phyloP scores from a whole-genome alignment of 2,888 invertebrate species.

The Cotesia congregata region DNA sequence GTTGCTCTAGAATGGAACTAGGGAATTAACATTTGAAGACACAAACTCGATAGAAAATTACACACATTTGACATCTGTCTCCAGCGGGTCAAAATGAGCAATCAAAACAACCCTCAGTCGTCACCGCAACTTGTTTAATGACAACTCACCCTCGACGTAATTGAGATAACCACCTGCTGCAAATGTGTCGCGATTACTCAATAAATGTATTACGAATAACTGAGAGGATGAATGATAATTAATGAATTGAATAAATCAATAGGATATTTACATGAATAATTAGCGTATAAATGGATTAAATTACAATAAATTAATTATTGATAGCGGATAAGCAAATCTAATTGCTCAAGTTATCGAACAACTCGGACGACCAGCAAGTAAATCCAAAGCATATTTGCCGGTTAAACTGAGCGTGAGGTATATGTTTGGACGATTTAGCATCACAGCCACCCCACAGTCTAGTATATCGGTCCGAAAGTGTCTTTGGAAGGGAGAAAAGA shows the following conservation, averaged over 20 bases:
- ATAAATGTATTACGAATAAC: not conserved
- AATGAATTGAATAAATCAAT: not conserved
- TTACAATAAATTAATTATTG: not conserved
- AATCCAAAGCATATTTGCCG: constrained; percentile 68
- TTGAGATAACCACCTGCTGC: constrained; percentile 26
- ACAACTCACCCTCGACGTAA: constrained; percentile 19
- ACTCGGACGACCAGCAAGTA: constrained; percentile 53
- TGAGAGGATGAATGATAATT: not conserved
- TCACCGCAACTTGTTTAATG: constrained; percentile 15
- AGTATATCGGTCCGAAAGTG: not conserved
- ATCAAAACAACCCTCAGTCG: not conserved
- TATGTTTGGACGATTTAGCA: constrained; percentile 66
- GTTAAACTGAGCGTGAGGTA: constrained; percentile 68
- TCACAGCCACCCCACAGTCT: constrained; percentile 36
- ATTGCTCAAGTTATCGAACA: constrained; percentile 57
- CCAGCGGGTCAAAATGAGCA: not conserved
- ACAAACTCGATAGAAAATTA: not conserved
- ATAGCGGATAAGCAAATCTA: constrained; percentile 46
- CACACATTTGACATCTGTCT: not conserved
- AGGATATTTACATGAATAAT: not conserved
- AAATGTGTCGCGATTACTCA: constrained; percentile 12
- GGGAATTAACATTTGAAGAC: not conserved
- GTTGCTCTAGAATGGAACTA: not conserved
- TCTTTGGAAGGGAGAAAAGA: constrained; percentile 1
- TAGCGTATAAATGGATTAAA: not conserved